Evolutionary conservation across 2,797 vertebrate genomes (phyloP).

Genomic region (Rhinophrynus dorsalis): DNA sequence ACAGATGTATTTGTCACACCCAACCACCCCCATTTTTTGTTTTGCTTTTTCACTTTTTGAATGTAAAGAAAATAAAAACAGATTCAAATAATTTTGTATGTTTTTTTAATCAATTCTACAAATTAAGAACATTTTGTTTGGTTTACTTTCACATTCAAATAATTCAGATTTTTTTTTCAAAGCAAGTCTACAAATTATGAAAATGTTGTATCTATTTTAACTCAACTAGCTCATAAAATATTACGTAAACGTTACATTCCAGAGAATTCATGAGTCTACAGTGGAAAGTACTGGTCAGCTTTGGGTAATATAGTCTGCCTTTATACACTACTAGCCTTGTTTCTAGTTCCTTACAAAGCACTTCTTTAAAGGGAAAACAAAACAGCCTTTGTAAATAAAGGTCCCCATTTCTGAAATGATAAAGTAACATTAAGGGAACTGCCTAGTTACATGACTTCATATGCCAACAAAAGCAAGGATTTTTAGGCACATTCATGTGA

Average conservation of each 20-base stretch:
- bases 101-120: no score
- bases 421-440: constrained; percentile 58
- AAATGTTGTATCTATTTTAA: constrained; percentile 32
- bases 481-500: no score
- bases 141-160: no score
- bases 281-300: constrained; percentile 55
- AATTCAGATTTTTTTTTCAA: no score
- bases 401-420: constrained; percentile 71
- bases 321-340: constrained; percentile 72
- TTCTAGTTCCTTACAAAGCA: constrained; percentile 71
- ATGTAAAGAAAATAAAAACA: no score
- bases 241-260: constrained; percentile 51
- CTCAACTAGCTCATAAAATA: constrained; percentile 40
- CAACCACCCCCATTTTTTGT: no score
- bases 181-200: no score
- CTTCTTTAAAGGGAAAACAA: constrained; percentile 76
- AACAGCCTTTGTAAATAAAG: constrained; percentile 79
- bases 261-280: constrained; percentile 50
- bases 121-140: no score
- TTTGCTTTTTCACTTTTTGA: no score
- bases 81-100: no score
- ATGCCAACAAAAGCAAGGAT: not conserved
- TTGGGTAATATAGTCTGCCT: constrained; percentile 55
- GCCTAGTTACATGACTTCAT: constrained; percentile 8
- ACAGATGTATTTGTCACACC: no score